A percentile compares a stretch with the other conserved stretches of the same genome.
Conservation (phyloP, 1,140 invertebrate genomes). For the Hyposmocoma kahamanoa region DNA sequence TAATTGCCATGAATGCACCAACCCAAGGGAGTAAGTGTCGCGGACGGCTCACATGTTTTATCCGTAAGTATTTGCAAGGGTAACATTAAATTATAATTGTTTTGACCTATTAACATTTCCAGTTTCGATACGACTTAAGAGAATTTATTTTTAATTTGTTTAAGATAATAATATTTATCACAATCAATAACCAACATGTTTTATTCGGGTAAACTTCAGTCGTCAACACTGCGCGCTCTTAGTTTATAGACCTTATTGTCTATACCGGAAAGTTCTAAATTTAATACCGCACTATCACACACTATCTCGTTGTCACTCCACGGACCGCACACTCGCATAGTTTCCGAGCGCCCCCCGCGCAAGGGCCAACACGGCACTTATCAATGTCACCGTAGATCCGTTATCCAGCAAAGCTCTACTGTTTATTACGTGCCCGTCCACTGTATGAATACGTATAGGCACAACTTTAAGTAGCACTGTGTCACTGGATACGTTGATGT, state of each 20-base stretch:
- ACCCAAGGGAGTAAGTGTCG: conserved; percentile 14
- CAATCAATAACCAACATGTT: conserved; percentile 2
- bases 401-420: conserved; percentile 6
- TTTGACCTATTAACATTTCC: conserved; percentile 18
- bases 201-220: conserved; percentile 16
- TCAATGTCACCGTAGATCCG: conserved; percentile 7
- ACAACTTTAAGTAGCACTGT: conserved; percentile 9
- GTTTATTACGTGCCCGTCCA: neutral
- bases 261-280: neutral
- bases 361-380: neutral
- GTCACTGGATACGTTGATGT: neutral
- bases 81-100: conserved; percentile 17
- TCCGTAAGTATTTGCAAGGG: conserved; percentile 9
- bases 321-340: conserved; percentile 5
- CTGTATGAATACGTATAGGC: neutral
- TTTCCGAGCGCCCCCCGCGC: neutral
- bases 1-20: conserved; percentile 17
- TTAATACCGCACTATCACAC: neutral
- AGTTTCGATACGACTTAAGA: conserved; percentile 4
- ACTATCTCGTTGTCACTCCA: conserved; percentile 8
- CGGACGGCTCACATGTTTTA: conserved; percentile 12
- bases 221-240: conserved; percentile 11
- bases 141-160: conserved; percentile 9
- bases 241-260: conserved; percentile 7
- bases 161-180: conserved; percentile 8